Conservation (phyloP, 1,140 invertebrate genomes). For the Rhizoglyphus robini region DNA sequence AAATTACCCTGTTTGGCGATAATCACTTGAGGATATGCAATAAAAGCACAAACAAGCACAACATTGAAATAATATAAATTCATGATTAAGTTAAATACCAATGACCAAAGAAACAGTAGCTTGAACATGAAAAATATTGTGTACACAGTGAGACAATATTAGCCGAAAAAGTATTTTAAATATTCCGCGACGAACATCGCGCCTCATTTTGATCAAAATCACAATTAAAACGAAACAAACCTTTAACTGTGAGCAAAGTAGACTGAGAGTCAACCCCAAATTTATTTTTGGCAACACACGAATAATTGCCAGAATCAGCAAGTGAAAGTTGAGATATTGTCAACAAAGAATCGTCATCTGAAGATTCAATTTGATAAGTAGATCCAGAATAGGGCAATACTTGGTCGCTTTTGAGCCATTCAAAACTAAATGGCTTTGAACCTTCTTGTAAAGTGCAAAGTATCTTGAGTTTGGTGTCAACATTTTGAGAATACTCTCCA, state of each 20-base stretch:
- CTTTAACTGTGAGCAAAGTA: constrained; percentile 25
- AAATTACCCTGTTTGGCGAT: not conserved
- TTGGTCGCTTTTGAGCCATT: not conserved
- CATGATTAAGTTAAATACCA: too few relatives aligned
- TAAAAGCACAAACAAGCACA: too few relatives aligned
- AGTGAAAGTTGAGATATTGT: constrained; percentile 7
- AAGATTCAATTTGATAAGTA: not conserved
- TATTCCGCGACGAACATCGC: not conserved
- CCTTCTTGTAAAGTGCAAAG: not conserved
- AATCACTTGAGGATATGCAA: not conserved
- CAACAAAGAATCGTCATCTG: not conserved
- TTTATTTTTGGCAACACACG: constrained; percentile 28
- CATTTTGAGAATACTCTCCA: not conserved
- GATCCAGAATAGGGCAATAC: not conserved
- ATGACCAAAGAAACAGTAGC: not conserved
- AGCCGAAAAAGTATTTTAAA: not conserved
- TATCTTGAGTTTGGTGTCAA: not conserved
- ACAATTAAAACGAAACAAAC: constrained; percentile 16
- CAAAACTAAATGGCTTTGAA: not conserved
- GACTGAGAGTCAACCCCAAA: constrained; percentile 26
- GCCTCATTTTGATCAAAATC: not conserved
- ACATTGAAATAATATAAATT: constrained; percentile 12
- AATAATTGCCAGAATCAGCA: constrained; percentile 28
- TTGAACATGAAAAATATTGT: too few relatives aligned
- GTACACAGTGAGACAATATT: too few relatives aligned